Conservation (phyloP, 2,797 vertebrate species). For the Thripadectes ignobilis region DNA sequence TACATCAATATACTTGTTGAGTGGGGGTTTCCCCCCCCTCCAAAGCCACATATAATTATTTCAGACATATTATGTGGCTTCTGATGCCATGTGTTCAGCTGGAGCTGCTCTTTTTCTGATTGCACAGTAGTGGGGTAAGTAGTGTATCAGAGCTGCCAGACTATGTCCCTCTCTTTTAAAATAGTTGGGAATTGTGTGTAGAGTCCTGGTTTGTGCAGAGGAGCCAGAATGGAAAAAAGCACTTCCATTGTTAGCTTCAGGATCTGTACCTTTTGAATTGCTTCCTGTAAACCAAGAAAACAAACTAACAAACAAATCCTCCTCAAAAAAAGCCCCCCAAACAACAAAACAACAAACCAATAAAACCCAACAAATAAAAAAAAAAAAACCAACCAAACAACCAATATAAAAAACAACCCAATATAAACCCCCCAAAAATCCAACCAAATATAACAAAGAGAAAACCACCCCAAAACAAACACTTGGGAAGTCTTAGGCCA, state of each 20-base stretch:
- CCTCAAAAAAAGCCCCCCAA: background rate
- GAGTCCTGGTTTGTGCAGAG: background rate
- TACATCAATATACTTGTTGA: background rate
- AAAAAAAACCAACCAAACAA: background rate
- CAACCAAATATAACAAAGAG: too few relatives aligned
- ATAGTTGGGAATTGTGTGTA: background rate
- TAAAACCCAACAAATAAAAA: background rate
- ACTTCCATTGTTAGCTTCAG: background rate
- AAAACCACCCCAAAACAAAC: background rate
- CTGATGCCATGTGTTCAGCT: background rate
- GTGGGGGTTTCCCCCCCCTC: background rate
- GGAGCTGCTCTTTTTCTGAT: background rate
- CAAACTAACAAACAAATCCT: background rate
- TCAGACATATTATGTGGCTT: background rate
- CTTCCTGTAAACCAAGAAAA: background rate
- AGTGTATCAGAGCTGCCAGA: background rate
- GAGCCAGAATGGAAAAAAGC: background rate
- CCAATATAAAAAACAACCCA: background rate
- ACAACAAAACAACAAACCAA: background rate
- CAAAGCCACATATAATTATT: background rate
- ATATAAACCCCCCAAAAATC: background rate
- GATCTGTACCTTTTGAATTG: background rate
- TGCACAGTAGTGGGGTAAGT: background rate
- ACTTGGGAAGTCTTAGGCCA: background rate
- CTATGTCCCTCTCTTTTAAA: background rate